Evolutionary conservation across 2,888 invertebrate species (phyloP).

Genomic region (Tanytarsus gracilentus): DNA sequence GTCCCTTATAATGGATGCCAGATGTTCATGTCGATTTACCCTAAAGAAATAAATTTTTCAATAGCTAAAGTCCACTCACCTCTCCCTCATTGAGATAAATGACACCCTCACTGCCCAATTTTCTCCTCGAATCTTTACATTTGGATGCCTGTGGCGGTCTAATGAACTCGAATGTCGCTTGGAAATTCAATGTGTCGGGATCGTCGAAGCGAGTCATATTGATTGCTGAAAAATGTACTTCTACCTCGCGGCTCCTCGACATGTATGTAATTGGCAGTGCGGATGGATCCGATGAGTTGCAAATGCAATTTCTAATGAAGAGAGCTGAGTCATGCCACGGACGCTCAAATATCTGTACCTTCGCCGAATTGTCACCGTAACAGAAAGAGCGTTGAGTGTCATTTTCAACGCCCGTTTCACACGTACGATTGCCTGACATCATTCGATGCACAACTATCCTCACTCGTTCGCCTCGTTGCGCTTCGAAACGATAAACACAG

Average conservation of each 20-base stretch:
- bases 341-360: slow-evolving; percentile 63
- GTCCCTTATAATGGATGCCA: too few species aligned
- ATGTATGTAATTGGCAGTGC: slow-evolving; percentile 63
- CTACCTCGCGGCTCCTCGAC: slow-evolving; percentile 66
- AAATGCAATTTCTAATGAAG: slow-evolving; percentile 69
- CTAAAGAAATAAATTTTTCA: neutral
- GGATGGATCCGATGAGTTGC: slow-evolving; percentile 48
- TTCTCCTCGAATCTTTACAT: slow-evolving; percentile 60
- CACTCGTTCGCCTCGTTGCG: slow-evolving; percentile 70
- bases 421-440: slow-evolving; percentile 50
- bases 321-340: slow-evolving; percentile 64
- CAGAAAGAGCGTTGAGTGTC: slow-evolving; percentile 63
- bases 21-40: too few species aligned
- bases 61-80: slow-evolving; percentile 34
- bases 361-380: slow-evolving; percentile 59
- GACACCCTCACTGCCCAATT: slow-evolving; percentile 69
- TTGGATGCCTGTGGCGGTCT: slow-evolving; percentile 50
- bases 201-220: slow-evolving; percentile 81
- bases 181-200: slow-evolving; percentile 74
- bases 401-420: slow-evolving; percentile 44
- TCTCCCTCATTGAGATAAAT: slow-evolving; percentile 51
- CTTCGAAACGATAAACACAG: slow-evolving; percentile 82
- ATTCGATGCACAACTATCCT: slow-evolving; percentile 66
- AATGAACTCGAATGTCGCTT: slow-evolving; percentile 74
- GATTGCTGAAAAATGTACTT: slow-evolving; percentile 69